Evolutionary conservation across 1,140 invertebrate genomes (phyloP), one percentile per base, ranked within the genome.

Genomic region (Triops longicaudatus): DNA sequence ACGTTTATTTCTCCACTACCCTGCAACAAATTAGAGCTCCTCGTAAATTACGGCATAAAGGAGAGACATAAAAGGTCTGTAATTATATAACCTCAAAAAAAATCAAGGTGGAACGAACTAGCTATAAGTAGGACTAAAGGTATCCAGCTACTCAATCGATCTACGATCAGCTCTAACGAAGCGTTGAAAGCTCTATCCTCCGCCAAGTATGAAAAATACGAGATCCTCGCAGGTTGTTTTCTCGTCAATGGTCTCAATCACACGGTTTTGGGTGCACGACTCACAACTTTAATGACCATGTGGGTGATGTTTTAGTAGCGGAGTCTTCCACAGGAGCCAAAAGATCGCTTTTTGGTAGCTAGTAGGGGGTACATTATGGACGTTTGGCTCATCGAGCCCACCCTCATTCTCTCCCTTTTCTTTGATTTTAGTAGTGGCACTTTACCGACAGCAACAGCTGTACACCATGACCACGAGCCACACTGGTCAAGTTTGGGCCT

Each of bases 381-480:
- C 14, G 50, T 63, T 63, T 37, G 31, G 31, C 31, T 37, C 31
- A 2, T 37, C 2, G 31, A 2, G 31, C 31, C n/a, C 7, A 37
- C 31, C 31, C 31, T 37, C 31, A 37, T 37, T 7, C 7, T 37
- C 31, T 7, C 31, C 2, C 31, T 37, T 37, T 22, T 22, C 50
- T 22, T 22, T 63, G 50, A 63, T 22, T 63, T 63, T 17, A 17
- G 50, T n/a, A 22, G 14, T 17, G 14, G 50, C 22, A 63, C 50
- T 17, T 1, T 63, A 63, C 50, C 14, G 50, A 63, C 50, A 63
- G 50, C 50, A 63, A 63, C 50, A 63, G 50, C 50, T 63, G 50
- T 63, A 63, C 17, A 63, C 50, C 50, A 63, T 63, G 50, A 63
- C 50, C 50, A 63, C 50, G 50, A 63, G 50, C n/a, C 50, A 63